phyloP scores from a whole-genome alignment of 1,140 invertebrate species.

The Mamestra configurata region DNA sequence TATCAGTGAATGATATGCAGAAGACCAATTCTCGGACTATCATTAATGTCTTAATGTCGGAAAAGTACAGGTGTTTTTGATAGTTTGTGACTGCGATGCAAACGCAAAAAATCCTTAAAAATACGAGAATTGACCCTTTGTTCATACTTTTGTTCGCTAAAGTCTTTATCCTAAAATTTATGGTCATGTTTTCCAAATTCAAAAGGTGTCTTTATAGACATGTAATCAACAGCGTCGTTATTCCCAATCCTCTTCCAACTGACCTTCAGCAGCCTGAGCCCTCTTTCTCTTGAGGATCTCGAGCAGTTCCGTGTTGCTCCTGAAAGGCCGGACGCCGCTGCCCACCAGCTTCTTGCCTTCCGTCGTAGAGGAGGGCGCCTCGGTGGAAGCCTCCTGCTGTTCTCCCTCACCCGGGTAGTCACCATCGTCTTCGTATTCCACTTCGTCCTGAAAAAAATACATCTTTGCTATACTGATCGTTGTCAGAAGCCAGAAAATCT shows the following conservation, averaged over 20 bases:
- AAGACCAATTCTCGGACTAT: too few relatives aligned
- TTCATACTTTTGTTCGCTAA: too few relatives aligned
- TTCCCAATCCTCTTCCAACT: not conserved
- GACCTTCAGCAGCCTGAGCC: constrained; percentile 82
- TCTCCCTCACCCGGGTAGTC: constrained; percentile 77
- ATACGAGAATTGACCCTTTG: too few relatives aligned
- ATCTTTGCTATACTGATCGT: not conserved
- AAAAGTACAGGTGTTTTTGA: too few relatives aligned
- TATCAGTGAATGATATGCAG: too few relatives aligned
- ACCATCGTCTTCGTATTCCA: constrained; percentile 80
- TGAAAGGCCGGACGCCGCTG: constrained; percentile 90
- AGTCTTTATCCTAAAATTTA: too few relatives aligned
- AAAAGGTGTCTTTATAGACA: not conserved
- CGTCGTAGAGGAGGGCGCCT: constrained; percentile 89
- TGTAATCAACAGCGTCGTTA: not conserved
- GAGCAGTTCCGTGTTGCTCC: constrained; percentile 92
- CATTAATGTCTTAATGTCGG: too few relatives aligned
- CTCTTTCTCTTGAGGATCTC: constrained; percentile 91
- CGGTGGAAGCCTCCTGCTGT: constrained; percentile 89
- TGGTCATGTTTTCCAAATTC: too few relatives aligned
- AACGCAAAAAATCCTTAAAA: too few relatives aligned
- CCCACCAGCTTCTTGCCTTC: constrained; percentile 90
- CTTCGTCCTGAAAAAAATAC: constrained; percentile 70
- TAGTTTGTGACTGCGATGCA: too few relatives aligned
- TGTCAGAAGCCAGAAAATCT: too few relatives aligned